Conservation (phyloP, 2,797 vertebrate species). For the Poecilia wingei region DNA sequence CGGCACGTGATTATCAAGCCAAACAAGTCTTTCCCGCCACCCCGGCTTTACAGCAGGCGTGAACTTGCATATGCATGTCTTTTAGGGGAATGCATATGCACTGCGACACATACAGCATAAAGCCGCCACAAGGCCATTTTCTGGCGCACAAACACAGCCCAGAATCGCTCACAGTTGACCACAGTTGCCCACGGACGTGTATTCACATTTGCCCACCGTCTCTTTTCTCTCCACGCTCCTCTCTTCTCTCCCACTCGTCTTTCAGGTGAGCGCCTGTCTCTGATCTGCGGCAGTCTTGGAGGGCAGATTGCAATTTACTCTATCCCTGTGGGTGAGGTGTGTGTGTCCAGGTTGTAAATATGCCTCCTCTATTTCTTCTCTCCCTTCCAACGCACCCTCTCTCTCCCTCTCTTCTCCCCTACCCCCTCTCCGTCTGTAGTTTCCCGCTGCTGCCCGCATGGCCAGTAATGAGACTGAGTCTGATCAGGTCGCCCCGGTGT, state of each 20-base stretch:
- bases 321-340: constrained; percentile 86
- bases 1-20: constrained; percentile 81
- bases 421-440: constrained; percentile 26
- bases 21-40: constrained; percentile 72
- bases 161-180: constrained; percentile 54
- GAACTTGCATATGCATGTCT: constrained; percentile 56
- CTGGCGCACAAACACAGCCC: constrained; percentile 16
- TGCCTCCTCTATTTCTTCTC: constrained; percentile 76
- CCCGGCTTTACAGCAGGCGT: constrained; percentile 46
- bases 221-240: constrained; percentile 20
- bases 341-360: constrained; percentile 97
- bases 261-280: constrained; percentile 62
- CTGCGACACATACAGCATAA: constrained; percentile 38
- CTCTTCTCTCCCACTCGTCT: constrained; percentile 60
- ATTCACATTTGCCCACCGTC: constrained; percentile 50
- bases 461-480: constrained; percentile 97
- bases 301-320: constrained; percentile 92
- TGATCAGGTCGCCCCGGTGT: constrained; percentile 97
- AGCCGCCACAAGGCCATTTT: constrained; percentile 6
- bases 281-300: constrained; percentile 71
- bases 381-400: constrained; percentile 42
- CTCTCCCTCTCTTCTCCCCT: neutral
- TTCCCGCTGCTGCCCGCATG: constrained; percentile 86
- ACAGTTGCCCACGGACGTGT: constrained; percentile 40
- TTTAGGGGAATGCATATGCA: constrained; percentile 43